phyloP scores from a whole-genome alignment of 2,797 vertebrate species.

The Sebastes aleutianus region DNA sequence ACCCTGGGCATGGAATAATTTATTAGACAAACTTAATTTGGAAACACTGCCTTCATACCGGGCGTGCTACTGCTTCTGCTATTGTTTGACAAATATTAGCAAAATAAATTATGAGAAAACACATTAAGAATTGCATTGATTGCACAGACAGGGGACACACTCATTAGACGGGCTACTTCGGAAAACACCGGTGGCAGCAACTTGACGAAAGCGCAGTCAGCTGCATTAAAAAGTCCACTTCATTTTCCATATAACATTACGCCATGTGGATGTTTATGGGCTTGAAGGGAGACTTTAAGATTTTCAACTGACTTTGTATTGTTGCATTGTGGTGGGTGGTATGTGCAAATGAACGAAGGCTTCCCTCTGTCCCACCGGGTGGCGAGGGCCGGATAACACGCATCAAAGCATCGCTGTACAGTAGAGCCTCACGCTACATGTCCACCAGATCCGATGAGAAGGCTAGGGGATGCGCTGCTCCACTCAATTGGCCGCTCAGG shows the following conservation, averaged over 20 bases:
- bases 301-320: not conserved
- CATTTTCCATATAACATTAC: too few relatives aligned
- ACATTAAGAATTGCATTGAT: too few relatives aligned
- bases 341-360: not conserved
- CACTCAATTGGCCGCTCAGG: too few relatives aligned
- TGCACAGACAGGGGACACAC: too few relatives aligned
- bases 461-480: too few relatives aligned
- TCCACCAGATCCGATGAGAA: too few relatives aligned
- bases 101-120: too few relatives aligned
- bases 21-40: not conserved
- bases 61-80: not conserved
- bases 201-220: too few relatives aligned
- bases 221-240: too few relatives aligned
- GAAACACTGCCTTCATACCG: not conserved
- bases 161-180: too few relatives aligned
- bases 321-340: rapidly evolving
- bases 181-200: too few relatives aligned
- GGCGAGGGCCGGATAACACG: not conserved
- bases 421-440: not conserved
- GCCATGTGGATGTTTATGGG: rapidly evolving
- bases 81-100: too few relatives aligned
- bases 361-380: rapidly evolving
- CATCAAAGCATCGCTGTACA: not conserved
- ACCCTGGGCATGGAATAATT: not conserved
- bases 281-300: not conserved